Percentiles rank a stretch among this genome's conserved stretches.
These are phyloP conservation scores for Enoplosus armatus DNA, from an alignment of 2,797 vertebrate genomes.

Conservation along the genomic window DNA sequence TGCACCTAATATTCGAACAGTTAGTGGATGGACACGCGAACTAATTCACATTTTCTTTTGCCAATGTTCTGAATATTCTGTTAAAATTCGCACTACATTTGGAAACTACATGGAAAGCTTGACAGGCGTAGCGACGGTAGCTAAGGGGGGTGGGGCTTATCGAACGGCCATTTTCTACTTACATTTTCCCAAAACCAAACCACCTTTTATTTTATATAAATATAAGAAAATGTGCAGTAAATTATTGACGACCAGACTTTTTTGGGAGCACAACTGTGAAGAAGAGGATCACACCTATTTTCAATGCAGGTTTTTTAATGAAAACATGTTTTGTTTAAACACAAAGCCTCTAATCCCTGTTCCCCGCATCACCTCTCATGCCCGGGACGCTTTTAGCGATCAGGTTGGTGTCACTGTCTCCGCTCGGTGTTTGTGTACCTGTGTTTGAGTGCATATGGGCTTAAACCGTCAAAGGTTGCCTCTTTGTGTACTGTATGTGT, in stretches of 20 bases:
- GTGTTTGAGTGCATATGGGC: constrained; percentile 3
- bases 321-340: constrained; percentile 12
- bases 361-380: neutral
- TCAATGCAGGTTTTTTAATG: neutral
- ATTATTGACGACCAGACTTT: neutral
- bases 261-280: neutral
- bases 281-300: neutral
- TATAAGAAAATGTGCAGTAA: neutral
- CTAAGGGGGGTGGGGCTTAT: neutral
- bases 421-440: neutral
- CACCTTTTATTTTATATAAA: neutral
- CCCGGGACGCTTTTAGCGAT: constrained; percentile 21
- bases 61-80: neutral
- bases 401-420: neutral
- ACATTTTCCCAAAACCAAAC: neutral
- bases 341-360: constrained; percentile 30
- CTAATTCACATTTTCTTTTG: no score
- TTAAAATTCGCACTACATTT: neutral
- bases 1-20: no score
- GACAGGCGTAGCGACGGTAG: no score
- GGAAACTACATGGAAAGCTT: no score
- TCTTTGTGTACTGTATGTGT: neutral
- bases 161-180: neutral
- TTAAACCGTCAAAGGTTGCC: constrained; percentile 47
- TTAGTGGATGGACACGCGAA: no score